Base-by-base conservation (phyloP, 2,888 invertebrate genomes). In the Priocnemis perturbator region DNA sequence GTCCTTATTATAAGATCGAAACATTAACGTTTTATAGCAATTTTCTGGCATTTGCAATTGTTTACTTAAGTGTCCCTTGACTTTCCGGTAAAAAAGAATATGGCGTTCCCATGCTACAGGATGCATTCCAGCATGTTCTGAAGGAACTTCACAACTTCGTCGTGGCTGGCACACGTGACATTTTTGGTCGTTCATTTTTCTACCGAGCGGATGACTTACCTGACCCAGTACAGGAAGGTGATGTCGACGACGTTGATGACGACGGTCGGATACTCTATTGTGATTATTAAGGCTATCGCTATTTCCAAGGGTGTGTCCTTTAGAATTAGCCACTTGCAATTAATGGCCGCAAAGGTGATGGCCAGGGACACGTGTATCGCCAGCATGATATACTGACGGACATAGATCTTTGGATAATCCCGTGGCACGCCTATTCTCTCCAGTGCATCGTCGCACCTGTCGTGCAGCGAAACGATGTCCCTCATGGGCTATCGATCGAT, bases 201-300 rank as follows among this genome's bases (percentile, higher is more conserved):
- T n/a, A n/a, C n/a, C n/a, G n/a, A n/a, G n/a, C n/a, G n/a, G n/a
- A n/a, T n/a, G n/a, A 48, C 60, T 14, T 76, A 82, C 84, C 76
- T 78, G 50, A 84, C 62, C 60, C 81, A 71, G 20, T 61, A 69
- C n/a, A 74, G 21, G 59, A 81, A 83, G 3, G 73, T 67, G 4
- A 58, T 3, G 45, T 79, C 76, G 11, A 58, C 72, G 26, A 76
- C 44, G 9, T 64, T 56, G 5, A 63, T 64, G 0, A 79, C 5
- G 2, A 67, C 11, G 4, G 61, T 30, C 11, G 78, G 75, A 60
- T 77, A 67, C 57, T 79, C 63, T 4, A 56, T 11, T 2, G 60
- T 53, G 15, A 64, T 0, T 0, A 56, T 26, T 9, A 60, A 17
- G 14, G 30, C 3, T 0, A 77, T 1, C 65, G 66, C 76, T 0